Conservation (phyloP, 2,888 invertebrate species). For the Lamellibrachia columna region DNA sequence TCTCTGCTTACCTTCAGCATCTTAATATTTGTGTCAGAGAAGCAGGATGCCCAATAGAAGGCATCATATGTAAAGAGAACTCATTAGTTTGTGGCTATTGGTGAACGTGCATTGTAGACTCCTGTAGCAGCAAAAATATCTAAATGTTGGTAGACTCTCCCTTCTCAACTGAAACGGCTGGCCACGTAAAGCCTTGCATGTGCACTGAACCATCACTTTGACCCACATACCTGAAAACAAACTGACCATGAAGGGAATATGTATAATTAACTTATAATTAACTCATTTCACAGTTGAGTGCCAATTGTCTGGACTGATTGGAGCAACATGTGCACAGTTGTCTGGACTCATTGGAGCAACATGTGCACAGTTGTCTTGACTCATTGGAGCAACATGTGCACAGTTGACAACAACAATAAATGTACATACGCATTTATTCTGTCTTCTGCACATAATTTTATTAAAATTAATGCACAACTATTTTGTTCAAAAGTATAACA, state of each 20-base stretch:
- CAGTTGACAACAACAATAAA: neutral
- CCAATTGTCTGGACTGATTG: neutral
- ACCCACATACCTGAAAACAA: neutral
- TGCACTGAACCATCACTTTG: neutral
- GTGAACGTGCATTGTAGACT: neutral
- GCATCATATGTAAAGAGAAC: neutral
- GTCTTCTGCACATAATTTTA: neutral
- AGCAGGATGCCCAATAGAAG: neutral
- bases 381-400: neutral
- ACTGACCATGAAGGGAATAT: neutral
- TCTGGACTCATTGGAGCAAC: no score
- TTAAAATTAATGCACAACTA: neutral
- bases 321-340: neutral
- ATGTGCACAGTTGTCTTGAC: neutral
- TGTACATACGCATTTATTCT: neutral
- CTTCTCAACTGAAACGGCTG: neutral
- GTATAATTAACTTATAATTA: conserved; percentile 16
- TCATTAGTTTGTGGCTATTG: neutral
- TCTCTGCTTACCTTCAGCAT: neutral
- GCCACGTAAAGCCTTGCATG: neutral
- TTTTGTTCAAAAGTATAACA: neutral
- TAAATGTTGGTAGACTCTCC: neutral
- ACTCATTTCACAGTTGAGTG: neutral
- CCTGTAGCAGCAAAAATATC: neutral
- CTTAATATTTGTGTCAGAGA: neutral